Evolutionary conservation across 1,140 invertebrate genomes (phyloP).

Genomic region (Diabrotica virgifera): DNA sequence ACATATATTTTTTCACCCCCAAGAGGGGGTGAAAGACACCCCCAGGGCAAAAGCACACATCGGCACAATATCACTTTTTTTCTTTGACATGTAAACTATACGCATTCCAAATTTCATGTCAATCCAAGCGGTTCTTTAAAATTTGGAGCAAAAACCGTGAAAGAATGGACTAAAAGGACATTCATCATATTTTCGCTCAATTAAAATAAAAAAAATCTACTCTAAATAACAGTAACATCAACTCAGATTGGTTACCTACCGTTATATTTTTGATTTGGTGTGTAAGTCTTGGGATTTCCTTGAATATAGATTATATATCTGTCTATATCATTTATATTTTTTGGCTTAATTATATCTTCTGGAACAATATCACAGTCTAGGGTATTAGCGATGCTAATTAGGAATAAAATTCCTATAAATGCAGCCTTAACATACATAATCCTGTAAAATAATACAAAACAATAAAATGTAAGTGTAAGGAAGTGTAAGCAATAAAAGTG

Average conservation of each 20-base stretch:
- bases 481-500: too few species aligned
- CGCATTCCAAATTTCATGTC: too few species aligned
- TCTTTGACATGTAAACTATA: too few species aligned
- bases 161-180: too few species aligned
- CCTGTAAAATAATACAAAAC: not conserved
- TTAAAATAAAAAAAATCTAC: not conserved
- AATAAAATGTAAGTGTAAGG: too few species aligned
- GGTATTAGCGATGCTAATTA: not conserved
- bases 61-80: too few species aligned
- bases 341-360: constrained; percentile 7
- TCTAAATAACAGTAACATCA: not conserved
- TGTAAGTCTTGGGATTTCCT: constrained; percentile 17
- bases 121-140: too few species aligned
- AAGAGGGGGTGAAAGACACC: too few species aligned
- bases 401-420: not conserved
- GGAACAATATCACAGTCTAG: constrained; percentile 11
- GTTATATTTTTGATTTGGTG: constrained; percentile 17
- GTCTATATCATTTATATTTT: constrained; percentile 19
- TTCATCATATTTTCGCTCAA: not conserved
- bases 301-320: constrained; percentile 18
- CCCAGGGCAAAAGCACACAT: too few species aligned
- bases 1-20: too few species aligned
- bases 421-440: not conserved
- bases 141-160: too few species aligned
- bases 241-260: constrained; percentile 3